Evolutionary conservation across 2,113 vertebrate species (phyloP), one percentile per base, ranked within the genome.

Genomic region (Hydrochoerus hydrochaeris): DNA sequence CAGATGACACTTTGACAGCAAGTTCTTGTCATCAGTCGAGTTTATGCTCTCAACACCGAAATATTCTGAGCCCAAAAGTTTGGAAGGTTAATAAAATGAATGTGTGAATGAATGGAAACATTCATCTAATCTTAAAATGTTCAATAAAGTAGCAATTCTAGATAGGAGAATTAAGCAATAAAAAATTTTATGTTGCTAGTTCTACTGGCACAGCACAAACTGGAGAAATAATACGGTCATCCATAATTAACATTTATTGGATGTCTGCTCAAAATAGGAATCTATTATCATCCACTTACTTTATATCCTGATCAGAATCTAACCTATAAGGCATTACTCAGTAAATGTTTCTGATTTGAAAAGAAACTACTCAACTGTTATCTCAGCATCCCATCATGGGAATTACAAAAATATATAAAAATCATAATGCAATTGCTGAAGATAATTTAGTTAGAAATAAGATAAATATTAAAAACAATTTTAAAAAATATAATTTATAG

Each of bases 51-150:
- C 38, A 28, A 12, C 20, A 6, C 2, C n/a, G 11, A 20, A 52
- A 24, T 16, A 20, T 3, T 0, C 3, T 0, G 26, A 26, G 0
- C 35, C n/a, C n/a, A 6, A 13, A 83, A 3, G 3, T 20, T 8
- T 5, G 4, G 4, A 24, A 44, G 13, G 17, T 22, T 24, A 49
- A 49, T 65, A 60, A 14, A 38, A 3, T 69, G 30, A 3, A 4
- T 22, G 88, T n/a, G 24, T 10, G 14, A 11, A 7, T 5, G 14
- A 35, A 46, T 67, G 30, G 2, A 11, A 16, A 58, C 9, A 28
- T 22, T 22, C 28, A 4, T 30, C n/a, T 71, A 4, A 71, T 54
- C 63, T 57, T 41, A 26, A 63, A 60, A 62, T 4, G 22, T 11
- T 46, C 17, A 28, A 62, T 1, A 54, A 38, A 67, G 35, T 28